Base-by-base conservation (phyloP, 23 tunicate species). In the Clavelina lepadiformis region DNA sequence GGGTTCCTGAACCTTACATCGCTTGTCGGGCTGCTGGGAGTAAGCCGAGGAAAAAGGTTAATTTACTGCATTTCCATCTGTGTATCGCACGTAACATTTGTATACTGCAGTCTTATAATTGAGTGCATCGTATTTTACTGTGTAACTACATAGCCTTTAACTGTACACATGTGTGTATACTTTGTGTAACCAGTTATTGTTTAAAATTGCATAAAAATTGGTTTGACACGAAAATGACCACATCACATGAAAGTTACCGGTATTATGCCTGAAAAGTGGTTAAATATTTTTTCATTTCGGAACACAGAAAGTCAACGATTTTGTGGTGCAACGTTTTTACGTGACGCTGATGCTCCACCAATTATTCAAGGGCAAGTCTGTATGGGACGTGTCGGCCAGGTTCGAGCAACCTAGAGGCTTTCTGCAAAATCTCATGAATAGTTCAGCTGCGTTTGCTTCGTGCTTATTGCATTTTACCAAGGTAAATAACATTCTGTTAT, bases 321-420 rank as follows among this genome's bases (percentile, higher is more conserved):
- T 31, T 44, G 81, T 74, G 26, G 11, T 52, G 22, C 37, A 38
- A 1, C 73, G 97, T 20, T 89, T 89, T 49, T 89, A 89, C 44
- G 80, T 81, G 11, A 89, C 97, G 0, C 32, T 89, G 56, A 89
- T 89, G 89, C 41, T 89, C 63, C 74, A 81, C 69, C 72, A 64
- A n/a, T 47, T 89, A 56, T 81, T 81, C 56, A 86, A 78, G 4
- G 97, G 97, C 30, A 38, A 30, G 18, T 75, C 97, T 18, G 78
- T 89, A 5, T 89, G 97, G 97, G 83, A 81, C 22, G 89, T 89
- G 15, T 62, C 97, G 27, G 55, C 57, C 5, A 52, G 78, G 19
- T 89, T 81, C 51, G 74, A 69, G 6, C 89, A 81, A 70, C 83
- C 84, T 15, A 63, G 97, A 24, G 97, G 97, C 35, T 74, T 80